Evolutionary conservation across 1,140 invertebrate species (phyloP).

Genomic region (Drosophila melanogaster): DNA sequence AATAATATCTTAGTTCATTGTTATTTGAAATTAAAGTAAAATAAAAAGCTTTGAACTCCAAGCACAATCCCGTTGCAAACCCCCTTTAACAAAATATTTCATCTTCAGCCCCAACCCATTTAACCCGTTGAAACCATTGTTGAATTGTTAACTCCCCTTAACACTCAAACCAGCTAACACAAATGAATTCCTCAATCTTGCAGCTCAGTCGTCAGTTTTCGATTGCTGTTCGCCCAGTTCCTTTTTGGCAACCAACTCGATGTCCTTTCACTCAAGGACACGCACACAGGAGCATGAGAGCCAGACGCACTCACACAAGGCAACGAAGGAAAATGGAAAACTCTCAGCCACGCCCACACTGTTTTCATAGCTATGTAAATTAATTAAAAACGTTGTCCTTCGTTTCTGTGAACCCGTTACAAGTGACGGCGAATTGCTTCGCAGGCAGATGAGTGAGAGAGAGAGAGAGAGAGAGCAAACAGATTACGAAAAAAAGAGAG

Average conservation of each 20-base stretch:
- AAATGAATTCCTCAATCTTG: slow-evolving; percentile 5
- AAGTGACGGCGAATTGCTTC: slow-evolving; percentile 69
- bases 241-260: slow-evolving; percentile 63
- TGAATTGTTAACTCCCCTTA: not conserved
- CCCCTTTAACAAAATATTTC: too few species aligned
- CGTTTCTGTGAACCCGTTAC: slow-evolving; percentile 60
- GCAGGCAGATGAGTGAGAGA: slow-evolving; percentile 26
- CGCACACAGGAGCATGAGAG: slow-evolving; percentile 8
- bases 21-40: not conserved
- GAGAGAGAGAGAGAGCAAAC: slow-evolving; percentile 16
- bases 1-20: not conserved
- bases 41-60: too few species aligned
- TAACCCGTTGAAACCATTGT: slow-evolving; percentile 9
- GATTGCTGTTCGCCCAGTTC: slow-evolving; percentile 56
- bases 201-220: slow-evolving; percentile 7
- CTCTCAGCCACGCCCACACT: slow-evolving; percentile 20
- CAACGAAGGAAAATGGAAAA: slow-evolving; percentile 3
- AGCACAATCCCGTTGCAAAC: too few species aligned
- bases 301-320: not conserved
- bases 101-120: not conserved
- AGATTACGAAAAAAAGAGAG: not conserved
- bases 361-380: slow-evolving; percentile 37
- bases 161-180: not conserved
- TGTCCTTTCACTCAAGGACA: slow-evolving; percentile 56
- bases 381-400: slow-evolving; percentile 65